phyloP scores from a whole-genome alignment of 1,140 invertebrate species.

The Papilio dardanus region DNA sequence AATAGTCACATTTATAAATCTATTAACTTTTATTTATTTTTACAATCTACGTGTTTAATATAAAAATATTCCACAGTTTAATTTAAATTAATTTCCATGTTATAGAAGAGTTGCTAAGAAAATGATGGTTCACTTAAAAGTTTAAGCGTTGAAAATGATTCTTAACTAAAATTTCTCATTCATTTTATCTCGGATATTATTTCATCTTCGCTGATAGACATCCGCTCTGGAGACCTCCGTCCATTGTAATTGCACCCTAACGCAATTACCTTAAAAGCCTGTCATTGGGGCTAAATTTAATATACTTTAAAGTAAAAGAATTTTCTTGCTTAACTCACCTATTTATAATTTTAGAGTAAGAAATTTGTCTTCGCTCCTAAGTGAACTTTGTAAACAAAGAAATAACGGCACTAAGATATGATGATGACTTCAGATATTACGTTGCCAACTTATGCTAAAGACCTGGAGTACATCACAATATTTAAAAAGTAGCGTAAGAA shows the following conservation, averaged over 20 bases:
- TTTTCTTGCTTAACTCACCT: conserved; percentile 69
- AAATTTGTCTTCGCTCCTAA: neutral
- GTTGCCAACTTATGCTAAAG: neutral
- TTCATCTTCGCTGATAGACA: conserved; percentile 44
- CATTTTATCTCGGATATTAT: conserved; percentile 44
- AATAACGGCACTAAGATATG: neutral
- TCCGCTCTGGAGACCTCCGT: conserved; percentile 41
- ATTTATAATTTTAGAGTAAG: conserved; percentile 43
- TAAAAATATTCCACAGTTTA: neutral
- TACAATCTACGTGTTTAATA: neutral
- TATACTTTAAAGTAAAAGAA: conserved; percentile 75
- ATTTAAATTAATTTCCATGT: neutral
- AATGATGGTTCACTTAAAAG: conserved; percentile 13
- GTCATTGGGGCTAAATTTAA: conserved; percentile 77
- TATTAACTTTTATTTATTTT: neutral
- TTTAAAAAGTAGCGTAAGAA: too few relatives aligned
- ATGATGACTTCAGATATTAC: neutral
- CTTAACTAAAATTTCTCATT: conserved; percentile 32
- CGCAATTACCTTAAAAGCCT: conserved; percentile 79
- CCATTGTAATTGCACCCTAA: conserved; percentile 70
- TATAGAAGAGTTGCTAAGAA: conserved; percentile 6
- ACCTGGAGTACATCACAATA: neutral
- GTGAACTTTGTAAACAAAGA: neutral
- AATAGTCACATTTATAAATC: neutral
- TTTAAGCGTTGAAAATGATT: conserved; percentile 25